Evolutionary conservation across 1,140 invertebrate species (phyloP).

Genomic region (Acromyrmex charruanus): DNA sequence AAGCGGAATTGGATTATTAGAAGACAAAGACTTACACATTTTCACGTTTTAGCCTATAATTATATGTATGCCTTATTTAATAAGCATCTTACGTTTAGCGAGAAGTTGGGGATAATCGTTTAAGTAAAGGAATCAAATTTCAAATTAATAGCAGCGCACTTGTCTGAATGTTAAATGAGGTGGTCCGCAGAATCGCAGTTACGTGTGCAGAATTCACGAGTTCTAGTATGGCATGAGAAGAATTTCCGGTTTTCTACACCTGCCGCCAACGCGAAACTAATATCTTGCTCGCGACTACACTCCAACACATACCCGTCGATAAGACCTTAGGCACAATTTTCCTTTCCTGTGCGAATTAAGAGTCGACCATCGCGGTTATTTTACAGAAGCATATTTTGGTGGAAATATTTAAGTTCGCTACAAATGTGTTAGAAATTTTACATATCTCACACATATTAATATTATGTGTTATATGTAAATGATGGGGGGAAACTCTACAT

Average conservation of each 20-base stretch:
- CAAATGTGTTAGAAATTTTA: slow-evolving; percentile 38
- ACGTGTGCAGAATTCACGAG: slow-evolving; percentile 62
- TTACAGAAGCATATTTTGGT: not conserved
- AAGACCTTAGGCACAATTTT: slow-evolving; percentile 57
- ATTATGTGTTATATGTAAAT: not conserved
- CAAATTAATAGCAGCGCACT: slow-evolving; percentile 72
- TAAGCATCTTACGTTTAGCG: slow-evolving; percentile 20
- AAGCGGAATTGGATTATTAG: slow-evolving; percentile 25
- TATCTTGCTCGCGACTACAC: slow-evolving; percentile 61
- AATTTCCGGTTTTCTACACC: slow-evolving; percentile 62
- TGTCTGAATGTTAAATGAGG: slow-evolving; percentile 75
- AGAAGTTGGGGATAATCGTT: slow-evolving; percentile 65
- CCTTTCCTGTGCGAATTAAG: slow-evolving; percentile 25
- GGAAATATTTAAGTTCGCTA: not conserved
- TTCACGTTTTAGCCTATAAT: slow-evolving; percentile 27
- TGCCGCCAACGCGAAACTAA: slow-evolving; percentile 60
- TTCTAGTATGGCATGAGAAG: slow-evolving; percentile 58
- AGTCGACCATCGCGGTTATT: slow-evolving; percentile 28
- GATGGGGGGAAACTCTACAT: not conserved
- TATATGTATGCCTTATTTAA: slow-evolving; percentile 15
- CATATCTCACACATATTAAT: slow-evolving; percentile 1
- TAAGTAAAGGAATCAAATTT: slow-evolving; percentile 72
- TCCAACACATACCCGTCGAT: not conserved
- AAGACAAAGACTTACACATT: slow-evolving; percentile 15
- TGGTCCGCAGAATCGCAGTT: slow-evolving; percentile 57